A percentile compares a stretch with the other conserved stretches of the same genome.
These are phyloP conservation scores for Balanococcus diminutus DNA, from an alignment of 2,888 invertebrate species.

Conservation along the genomic window DNA sequence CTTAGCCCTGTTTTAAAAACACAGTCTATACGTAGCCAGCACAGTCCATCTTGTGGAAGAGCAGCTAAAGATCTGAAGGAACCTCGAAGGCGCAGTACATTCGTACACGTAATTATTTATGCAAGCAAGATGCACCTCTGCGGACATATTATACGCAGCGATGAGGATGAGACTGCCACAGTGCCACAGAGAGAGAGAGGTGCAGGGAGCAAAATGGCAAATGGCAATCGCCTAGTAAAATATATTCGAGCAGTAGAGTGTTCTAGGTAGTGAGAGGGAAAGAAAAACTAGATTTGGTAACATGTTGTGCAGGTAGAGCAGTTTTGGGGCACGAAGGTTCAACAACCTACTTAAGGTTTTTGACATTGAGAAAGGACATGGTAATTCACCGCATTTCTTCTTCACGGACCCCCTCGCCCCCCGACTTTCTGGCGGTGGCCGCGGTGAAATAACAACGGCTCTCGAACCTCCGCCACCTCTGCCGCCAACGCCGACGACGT, in stretches of 20 bases:
- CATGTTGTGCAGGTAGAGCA: conserved; percentile 48
- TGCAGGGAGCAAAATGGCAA: background rate
- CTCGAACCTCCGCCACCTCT: background rate
- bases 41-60: too few relatives aligned
- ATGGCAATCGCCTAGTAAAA: background rate
- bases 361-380: conserved; percentile 55
- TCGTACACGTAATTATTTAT: too few relatives aligned
- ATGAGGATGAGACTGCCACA: too few relatives aligned
- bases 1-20: too few relatives aligned
- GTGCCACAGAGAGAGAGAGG: too few relatives aligned
- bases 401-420: conserved; percentile 8
- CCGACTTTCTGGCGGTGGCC: background rate
- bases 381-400: conserved; percentile 54
- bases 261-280: background rate
- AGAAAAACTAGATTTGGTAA: conserved; percentile 44
- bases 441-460: conserved; percentile 24
- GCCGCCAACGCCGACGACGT: conserved; percentile 10
- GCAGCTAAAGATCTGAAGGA: too few relatives aligned
- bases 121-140: too few relatives aligned
- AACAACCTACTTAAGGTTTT: conserved; percentile 54
- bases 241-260: background rate
- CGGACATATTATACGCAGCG: too few relatives aligned
- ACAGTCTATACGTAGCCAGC: too few relatives aligned
- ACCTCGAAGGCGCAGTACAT: too few relatives aligned
- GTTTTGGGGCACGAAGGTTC: conserved; percentile 52